These are phyloP conservation scores for Amphiprion percula DNA, from an alignment of 2,113 vertebrate species.

Conservation along the genomic window DNA sequence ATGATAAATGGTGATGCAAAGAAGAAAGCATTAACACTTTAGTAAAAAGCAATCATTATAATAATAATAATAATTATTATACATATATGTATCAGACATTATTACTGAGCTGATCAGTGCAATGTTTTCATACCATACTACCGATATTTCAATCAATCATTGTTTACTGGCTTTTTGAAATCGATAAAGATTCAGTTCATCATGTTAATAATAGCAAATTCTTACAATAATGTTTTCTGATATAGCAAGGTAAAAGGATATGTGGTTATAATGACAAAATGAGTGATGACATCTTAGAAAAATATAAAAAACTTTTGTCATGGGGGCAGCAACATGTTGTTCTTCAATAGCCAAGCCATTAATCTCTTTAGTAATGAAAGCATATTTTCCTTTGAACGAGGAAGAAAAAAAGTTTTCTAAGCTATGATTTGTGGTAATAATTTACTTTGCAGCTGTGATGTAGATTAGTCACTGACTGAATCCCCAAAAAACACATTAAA, in stretches of 20 bases:
- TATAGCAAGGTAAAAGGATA: not conserved
- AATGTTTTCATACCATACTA: too few relatives aligned
- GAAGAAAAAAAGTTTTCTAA: not conserved
- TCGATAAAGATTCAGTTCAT: too few relatives aligned
- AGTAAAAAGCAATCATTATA: too few relatives aligned
- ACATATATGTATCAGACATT: too few relatives aligned
- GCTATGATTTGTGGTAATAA: constrained; percentile 17
- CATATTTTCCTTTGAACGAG: constrained; percentile 21
- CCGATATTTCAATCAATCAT: too few relatives aligned
- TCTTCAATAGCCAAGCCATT: not conserved
- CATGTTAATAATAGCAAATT: too few relatives aligned
- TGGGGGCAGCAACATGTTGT: too few relatives aligned
- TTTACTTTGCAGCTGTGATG: constrained; percentile 7
- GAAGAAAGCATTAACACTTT: too few relatives aligned
- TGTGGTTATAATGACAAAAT: not conserved
- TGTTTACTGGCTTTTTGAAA: too few relatives aligned
- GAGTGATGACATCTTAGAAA: not conserved
- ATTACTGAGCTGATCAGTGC: too few relatives aligned
- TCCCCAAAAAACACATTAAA: constrained; percentile 35
- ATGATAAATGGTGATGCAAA: too few relatives aligned
- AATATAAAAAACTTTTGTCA: not conserved
- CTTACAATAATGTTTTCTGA: not conserved
- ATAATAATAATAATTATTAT: too few relatives aligned
- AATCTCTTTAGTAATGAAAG: constrained; percentile 7
- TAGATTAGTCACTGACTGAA: constrained; percentile 15